These are phyloP conservation scores for Sphecodes monilicornis DNA, from an alignment of 2,888 invertebrate species.

Conservation along the genomic window DNA sequence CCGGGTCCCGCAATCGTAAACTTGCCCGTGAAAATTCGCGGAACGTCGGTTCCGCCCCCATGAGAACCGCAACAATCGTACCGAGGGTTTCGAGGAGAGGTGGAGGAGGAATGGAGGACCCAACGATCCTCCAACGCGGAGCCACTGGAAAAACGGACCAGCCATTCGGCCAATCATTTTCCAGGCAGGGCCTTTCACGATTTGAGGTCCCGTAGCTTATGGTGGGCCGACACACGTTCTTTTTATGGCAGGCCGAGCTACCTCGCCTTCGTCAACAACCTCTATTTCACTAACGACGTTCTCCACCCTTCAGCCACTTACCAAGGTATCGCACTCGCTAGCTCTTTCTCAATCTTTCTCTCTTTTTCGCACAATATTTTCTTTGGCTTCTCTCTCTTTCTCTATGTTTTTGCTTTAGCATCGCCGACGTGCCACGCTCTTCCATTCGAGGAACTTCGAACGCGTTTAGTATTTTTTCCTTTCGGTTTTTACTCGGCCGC, in stretches of 20 bases:
- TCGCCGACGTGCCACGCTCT: background rate
- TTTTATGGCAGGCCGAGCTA: conserved; percentile 79
- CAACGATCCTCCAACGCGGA: conserved; percentile 37
- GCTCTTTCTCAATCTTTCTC: conserved; percentile 32
- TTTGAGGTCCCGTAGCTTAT: conserved; percentile 81
- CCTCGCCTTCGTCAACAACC: conserved; percentile 81
- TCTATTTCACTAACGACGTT: conserved; percentile 82
- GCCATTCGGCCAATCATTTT: conserved; percentile 73
- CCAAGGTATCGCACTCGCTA: conserved; percentile 78
- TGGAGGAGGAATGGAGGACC: background rate
- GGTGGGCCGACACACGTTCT: conserved; percentile 79
- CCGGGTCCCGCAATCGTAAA: conserved; percentile 18
- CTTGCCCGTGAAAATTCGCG: conserved; percentile 20
- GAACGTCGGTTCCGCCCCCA: background rate
- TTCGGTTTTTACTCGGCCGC: background rate
- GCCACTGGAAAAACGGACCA: conserved; percentile 57
- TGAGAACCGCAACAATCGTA: conserved; percentile 6
- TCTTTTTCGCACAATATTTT: conserved; percentile 55
- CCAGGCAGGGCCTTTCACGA: conserved; percentile 80
- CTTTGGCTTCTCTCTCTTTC: conserved; percentile 15
- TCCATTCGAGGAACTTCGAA: background rate
- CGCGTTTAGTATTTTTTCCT: background rate
- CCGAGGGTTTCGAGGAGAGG: background rate
- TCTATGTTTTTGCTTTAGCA: background rate
- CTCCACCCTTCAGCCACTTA: conserved; percentile 78